Evolutionary conservation across 2,797 vertebrate species (phyloP).

Genomic region (Lutjanus argentimaculatus): DNA sequence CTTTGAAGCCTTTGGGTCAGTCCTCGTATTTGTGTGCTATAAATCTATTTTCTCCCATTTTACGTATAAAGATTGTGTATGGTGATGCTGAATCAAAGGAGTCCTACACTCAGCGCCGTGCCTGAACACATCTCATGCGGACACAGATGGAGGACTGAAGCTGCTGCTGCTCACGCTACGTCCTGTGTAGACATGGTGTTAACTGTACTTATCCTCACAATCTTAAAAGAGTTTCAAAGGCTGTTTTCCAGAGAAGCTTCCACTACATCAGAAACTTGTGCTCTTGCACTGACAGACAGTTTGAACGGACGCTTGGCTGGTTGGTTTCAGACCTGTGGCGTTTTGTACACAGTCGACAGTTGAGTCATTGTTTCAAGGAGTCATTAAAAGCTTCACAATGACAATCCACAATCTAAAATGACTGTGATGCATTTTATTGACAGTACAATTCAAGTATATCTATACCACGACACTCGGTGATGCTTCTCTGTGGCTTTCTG

Average conservation of each 20-base stretch:
- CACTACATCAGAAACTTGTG: conserved; percentile 11
- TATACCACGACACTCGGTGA: neutral
- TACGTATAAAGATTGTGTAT: no score
- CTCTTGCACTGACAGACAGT: neutral
- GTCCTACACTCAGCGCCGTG: neutral
- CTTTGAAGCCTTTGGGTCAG: neutral
- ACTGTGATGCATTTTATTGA: neutral
- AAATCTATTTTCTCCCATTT: neutral
- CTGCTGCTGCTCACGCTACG: neutral
- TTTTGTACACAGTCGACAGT: neutral
- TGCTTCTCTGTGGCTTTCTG: neutral
- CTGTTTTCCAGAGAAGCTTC: neutral
- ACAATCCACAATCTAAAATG: neutral
- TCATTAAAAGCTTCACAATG: neutral
- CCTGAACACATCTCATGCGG: no score
- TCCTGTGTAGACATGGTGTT: neutral
- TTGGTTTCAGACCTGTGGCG: neutral
- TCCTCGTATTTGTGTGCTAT: neutral
- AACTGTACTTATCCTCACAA: neutral
- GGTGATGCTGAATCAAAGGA: neutral
- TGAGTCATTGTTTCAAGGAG: neutral
- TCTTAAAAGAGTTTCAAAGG: neutral
- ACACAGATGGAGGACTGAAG: no score
- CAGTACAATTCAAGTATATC: neutral
- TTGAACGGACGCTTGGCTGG: neutral